These are phyloP conservation scores for Trichoplusia ni DNA, from an alignment of 1,140 invertebrate genomes.

Conservation along the genomic window DNA sequence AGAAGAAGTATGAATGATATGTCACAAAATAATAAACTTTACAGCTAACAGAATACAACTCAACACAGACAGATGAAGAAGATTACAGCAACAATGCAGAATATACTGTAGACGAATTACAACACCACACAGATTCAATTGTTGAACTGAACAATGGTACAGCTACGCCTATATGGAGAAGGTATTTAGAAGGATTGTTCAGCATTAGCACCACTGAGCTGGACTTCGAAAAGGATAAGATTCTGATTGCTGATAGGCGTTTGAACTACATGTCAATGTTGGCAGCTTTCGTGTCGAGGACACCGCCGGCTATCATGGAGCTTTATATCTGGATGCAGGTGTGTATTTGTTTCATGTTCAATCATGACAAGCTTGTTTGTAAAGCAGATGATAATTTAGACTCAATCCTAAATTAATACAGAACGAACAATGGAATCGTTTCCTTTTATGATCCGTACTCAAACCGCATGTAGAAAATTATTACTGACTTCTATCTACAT, in stretches of 20 bases:
- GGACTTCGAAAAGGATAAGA: slow-evolving; percentile 78
- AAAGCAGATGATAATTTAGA: neutral
- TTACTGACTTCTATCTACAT: too few species aligned
- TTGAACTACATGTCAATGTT: slow-evolving; percentile 84
- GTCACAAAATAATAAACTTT: too few species aligned
- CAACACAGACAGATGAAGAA: slow-evolving; percentile 74
- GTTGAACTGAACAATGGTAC: slow-evolving; percentile 79
- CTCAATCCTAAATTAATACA: too few species aligned
- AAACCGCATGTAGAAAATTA: too few species aligned
- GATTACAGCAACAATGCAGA: slow-evolving; percentile 82
- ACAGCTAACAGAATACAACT: slow-evolving; percentile 81
- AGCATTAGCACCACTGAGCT: slow-evolving; percentile 80
- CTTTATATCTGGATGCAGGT: slow-evolving; percentile 87
- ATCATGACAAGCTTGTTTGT: too few species aligned
- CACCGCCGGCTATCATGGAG: slow-evolving; percentile 82
- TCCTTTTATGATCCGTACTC: too few species aligned
- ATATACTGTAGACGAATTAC: slow-evolving; percentile 83
- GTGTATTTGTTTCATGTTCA: too few species aligned
- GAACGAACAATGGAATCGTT: too few species aligned
- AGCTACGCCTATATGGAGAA: slow-evolving; percentile 82
- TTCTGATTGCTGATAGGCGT: slow-evolving; percentile 83
- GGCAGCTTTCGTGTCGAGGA: slow-evolving; percentile 81
- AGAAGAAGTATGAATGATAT: too few species aligned
- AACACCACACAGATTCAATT: slow-evolving; percentile 83
- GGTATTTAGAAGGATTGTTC: slow-evolving; percentile 84